These are phyloP conservation scores for Alauda arvensis DNA, from an alignment of 2,797 vertebrate species.

Conservation along the genomic window DNA sequence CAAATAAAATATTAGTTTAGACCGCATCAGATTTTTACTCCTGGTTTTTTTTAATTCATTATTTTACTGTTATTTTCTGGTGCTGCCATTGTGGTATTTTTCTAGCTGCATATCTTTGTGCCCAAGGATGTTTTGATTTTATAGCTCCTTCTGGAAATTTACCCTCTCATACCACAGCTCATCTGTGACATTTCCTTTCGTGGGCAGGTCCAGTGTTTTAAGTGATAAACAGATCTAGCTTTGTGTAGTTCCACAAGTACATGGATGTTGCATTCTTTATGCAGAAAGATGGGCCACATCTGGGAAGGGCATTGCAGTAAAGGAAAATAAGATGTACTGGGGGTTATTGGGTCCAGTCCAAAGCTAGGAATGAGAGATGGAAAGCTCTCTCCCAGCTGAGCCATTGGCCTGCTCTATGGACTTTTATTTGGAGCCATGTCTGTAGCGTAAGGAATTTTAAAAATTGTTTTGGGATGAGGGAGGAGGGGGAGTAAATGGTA, in stretches of 20 bases:
- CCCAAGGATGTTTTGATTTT: not conserved
- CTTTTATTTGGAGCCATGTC: not conserved
- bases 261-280: not conserved
- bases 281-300: accelerated
- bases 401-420: not conserved
- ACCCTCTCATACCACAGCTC: not conserved
- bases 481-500: not conserved
- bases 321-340: not conserved
- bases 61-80: not conserved
- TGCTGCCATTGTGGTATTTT: not conserved
- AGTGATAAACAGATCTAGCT: not conserved
- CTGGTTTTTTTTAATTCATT: not conserved
- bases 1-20: not conserved
- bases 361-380: not conserved
- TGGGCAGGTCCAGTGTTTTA: not conserved
- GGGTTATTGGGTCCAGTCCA: not conserved
- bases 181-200: not conserved
- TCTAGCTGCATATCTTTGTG: not conserved
- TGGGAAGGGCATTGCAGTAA: not conserved
- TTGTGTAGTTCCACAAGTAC: not conserved
- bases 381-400: not conserved
- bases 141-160: not conserved
- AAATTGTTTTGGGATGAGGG: not conserved
- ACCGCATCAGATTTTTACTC: not conserved
- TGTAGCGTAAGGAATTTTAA: not conserved